These are phyloP conservation scores for Epizoanthus rinbou DNA, from an alignment of 92 coral and sea anemone species.

Conservation along the genomic window DNA sequence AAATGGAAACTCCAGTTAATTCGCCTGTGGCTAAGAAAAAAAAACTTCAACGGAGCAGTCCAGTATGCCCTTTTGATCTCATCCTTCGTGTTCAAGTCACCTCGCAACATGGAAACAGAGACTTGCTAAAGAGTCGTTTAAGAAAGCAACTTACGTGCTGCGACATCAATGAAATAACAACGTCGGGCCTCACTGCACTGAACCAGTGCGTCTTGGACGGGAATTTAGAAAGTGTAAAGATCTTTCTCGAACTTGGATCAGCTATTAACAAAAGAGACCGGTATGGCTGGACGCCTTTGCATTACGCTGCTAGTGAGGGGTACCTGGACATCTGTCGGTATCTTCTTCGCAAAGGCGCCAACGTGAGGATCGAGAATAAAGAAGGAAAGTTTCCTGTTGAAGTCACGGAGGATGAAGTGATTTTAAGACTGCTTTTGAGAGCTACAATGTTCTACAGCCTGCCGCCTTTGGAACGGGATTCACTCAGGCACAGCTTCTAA, in stretches of 20 bases:
- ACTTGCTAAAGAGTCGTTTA: conserved; percentile 63
- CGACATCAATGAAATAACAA: conserved; percentile 83
- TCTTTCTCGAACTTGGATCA: conserved; percentile 90
- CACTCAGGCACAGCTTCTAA: conserved; percentile 53
- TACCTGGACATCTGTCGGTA: conserved; percentile 85
- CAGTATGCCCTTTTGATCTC: conserved; percentile 68
- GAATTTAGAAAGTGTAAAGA: conserved; percentile 75
- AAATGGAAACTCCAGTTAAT: conserved; percentile 1
- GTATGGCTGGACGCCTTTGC: conserved; percentile 91
- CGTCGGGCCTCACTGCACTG: conserved; percentile 91
- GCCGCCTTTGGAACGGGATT: conserved; percentile 65
- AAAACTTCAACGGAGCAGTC: conserved; percentile 8
- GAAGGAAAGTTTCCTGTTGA: conserved; percentile 91
- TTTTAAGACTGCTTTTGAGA: conserved; percentile 67
- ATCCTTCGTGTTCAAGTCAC: conserved; percentile 64
- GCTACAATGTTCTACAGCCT: conserved; percentile 71
- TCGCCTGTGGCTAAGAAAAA: conserved; percentile 25
- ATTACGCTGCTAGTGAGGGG: conserved; percentile 97
- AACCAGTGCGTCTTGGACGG: conserved; percentile 97
- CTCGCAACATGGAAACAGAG: conserved; percentile 64
- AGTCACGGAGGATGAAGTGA: conserved; percentile 82
- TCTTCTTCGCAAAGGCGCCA: conserved; percentile 84
- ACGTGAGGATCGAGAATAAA: conserved; percentile 75
- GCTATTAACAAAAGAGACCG: conserved; percentile 83
- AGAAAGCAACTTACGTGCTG: conserved; percentile 73